Evolutionary conservation across 2,888 invertebrate genomes (phyloP).

Genomic region (Drosophila peninsularis): DNA sequence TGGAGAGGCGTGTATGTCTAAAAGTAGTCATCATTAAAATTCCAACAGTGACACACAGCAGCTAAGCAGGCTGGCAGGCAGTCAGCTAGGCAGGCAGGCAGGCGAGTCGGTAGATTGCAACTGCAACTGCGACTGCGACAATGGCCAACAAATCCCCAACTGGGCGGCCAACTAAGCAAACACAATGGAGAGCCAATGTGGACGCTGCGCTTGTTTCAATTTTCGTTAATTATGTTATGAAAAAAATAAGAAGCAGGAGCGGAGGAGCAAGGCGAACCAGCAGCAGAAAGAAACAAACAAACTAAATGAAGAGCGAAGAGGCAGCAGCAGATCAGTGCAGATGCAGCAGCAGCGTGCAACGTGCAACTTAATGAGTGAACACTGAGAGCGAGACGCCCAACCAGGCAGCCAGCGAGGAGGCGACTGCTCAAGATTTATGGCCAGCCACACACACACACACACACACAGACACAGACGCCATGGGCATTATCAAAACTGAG

Average conservation of each 20-base stretch:
- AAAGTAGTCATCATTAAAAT: conserved; percentile 83
- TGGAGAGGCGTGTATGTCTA: conserved; percentile 77
- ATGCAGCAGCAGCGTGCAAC: conserved; percentile 6
- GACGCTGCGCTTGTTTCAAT: conserved; percentile 63
- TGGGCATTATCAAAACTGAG: conserved; percentile 30
- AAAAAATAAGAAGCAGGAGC: conserved; percentile 33
- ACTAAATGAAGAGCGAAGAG: neutral
- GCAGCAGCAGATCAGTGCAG: neutral
- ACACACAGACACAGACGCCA: conserved; percentile 12
- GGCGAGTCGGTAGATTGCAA: conserved; percentile 7
- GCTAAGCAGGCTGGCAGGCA: conserved; percentile 31
- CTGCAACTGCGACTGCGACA: conserved; percentile 44
- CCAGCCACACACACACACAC: conserved; percentile 23
- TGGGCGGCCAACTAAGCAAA: conserved; percentile 64
- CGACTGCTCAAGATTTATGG: conserved; percentile 66
- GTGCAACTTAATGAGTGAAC: conserved; percentile 59
- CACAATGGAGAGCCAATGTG: conserved; percentile 58
- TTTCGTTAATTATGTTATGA: conserved; percentile 77
- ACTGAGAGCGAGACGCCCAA: conserved; percentile 39
- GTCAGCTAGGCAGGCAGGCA: conserved; percentile 3
- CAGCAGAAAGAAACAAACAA: conserved; percentile 9
- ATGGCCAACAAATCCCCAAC: conserved; percentile 71
- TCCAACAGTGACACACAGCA: conserved; percentile 76
- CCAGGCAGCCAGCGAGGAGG: conserved; percentile 24
- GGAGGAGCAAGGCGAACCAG: neutral